phyloP scores from a whole-genome alignment of 1,140 invertebrate species.

The Octopus sinensis region DNA sequence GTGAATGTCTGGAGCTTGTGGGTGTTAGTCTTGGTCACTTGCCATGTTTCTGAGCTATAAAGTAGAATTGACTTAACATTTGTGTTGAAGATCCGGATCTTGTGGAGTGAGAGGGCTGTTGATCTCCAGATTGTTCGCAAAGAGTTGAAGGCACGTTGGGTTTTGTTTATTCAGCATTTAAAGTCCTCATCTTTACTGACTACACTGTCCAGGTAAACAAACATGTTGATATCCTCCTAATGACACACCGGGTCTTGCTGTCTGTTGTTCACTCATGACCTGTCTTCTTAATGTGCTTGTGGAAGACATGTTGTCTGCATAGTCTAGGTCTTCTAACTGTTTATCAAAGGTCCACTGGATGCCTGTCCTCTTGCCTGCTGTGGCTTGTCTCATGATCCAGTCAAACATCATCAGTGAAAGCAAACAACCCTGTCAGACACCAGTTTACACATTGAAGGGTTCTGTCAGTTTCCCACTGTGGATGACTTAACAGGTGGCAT shows the following conservation, averaged over 20 bases:
- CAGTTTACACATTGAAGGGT: background rate
- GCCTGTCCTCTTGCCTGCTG: constrained; percentile 18
- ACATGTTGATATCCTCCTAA: background rate
- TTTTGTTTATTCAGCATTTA: too few species aligned
- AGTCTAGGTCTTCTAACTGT: constrained; percentile 24
- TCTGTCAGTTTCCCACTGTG: background rate
- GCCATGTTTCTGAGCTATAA: background rate
- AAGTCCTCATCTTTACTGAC: too few species aligned
- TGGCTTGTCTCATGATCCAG: constrained; percentile 28
- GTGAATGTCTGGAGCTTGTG: background rate
- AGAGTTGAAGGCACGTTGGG: too few species aligned
- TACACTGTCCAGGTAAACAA: background rate
- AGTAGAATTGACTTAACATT: background rate
- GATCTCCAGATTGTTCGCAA: background rate
- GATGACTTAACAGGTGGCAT: background rate
- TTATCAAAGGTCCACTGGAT: constrained; percentile 23
- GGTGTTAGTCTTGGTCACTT: background rate
- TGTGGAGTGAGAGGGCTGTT: background rate
- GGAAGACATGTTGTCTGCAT: constrained; percentile 20
- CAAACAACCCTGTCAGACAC: background rate
- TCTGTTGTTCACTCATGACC: background rate
- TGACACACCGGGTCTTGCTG: background rate
- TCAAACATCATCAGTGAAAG: constrained; percentile 21
- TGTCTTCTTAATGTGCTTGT: constrained; percentile 11
- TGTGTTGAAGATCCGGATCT: background rate